Evolutionary conservation across 2,113 vertebrate genomes (phyloP).

Genomic region (Hipposideros armiger): DNA sequence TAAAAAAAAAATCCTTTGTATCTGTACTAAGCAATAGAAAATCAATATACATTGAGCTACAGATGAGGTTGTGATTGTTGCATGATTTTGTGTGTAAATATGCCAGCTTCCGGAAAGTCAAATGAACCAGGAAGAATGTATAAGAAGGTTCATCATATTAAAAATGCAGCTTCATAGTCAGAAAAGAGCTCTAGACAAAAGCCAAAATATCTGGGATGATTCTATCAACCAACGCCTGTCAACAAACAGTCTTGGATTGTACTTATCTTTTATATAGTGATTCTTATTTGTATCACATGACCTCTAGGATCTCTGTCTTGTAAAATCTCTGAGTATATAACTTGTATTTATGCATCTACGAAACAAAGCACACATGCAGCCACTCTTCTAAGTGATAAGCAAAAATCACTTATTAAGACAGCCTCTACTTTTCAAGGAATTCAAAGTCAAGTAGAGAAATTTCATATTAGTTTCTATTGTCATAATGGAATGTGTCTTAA

Average conservation of each 20-base stretch:
- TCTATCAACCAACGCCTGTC: background rate
- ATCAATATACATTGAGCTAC: background rate
- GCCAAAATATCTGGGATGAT: background rate
- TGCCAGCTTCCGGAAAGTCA: background rate
- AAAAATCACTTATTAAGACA: background rate
- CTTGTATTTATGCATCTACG: background rate
- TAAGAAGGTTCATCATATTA: background rate
- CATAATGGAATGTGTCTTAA: background rate
- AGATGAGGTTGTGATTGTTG: background rate
- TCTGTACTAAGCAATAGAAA: background rate
- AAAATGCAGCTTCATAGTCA: background rate
- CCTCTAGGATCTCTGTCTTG: background rate
- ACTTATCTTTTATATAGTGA: background rate
- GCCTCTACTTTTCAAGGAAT: background rate
- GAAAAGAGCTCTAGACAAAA: background rate
- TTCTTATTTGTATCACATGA: background rate
- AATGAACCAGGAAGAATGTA: background rate
- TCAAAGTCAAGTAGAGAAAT: background rate
- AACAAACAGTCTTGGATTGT: background rate
- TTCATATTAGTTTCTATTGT: background rate
- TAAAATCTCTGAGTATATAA: background rate
- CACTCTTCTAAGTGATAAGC: background rate
- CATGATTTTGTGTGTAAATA: constrained; percentile 18
- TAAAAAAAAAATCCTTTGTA: background rate
- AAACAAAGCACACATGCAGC: background rate